Percentiles rank a stretch among this genome's conserved stretches.
Evolutionary conservation across 2,888 invertebrate species (phyloP).

Genomic region (Stramonita haemastoma): DNA sequence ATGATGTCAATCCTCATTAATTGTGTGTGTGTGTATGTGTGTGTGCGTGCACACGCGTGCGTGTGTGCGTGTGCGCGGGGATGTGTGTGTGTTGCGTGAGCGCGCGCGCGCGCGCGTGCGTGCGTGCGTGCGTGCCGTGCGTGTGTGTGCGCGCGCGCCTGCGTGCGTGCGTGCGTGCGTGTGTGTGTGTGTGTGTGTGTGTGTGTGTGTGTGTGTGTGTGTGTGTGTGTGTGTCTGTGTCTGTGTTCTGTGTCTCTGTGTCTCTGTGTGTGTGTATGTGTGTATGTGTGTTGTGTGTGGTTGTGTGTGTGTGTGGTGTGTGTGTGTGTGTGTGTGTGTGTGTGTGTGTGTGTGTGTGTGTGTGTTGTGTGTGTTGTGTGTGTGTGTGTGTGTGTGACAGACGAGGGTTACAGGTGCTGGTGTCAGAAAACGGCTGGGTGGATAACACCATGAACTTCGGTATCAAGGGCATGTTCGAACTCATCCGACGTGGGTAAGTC

Average conservation of each 20-base stretch:
- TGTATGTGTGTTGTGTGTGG: too few species aligned
- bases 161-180: too few species aligned
- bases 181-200: too few species aligned
- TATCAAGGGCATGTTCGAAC: constrained; percentile 77
- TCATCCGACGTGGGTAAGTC: constrained; percentile 76
- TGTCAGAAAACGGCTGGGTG: constrained; percentile 78
- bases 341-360: too few species aligned
- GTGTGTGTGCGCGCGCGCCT: too few species aligned
- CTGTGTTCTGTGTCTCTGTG: too few species aligned
- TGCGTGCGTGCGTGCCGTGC: background rate
- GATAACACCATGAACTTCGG: constrained; percentile 79
- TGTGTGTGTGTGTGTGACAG: constrained; percentile 58
- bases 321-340: too few species aligned
- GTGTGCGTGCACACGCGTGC: background rate
- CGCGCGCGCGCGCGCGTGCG: background rate
- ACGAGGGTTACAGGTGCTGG: constrained; percentile 76
- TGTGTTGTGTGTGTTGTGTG: background rate
- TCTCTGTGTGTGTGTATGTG: too few species aligned
- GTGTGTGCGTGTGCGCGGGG: background rate
- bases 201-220: too few species aligned
- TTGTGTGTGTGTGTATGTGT: background rate
- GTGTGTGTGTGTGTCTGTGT: too few species aligned
- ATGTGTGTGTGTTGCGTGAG: background rate
- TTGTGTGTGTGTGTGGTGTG: too few species aligned
- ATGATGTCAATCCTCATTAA: too few species aligned